These are phyloP conservation scores for Illadopsis cleaveri DNA, from an alignment of 2,113 vertebrate genomes.

Conservation along the genomic window DNA sequence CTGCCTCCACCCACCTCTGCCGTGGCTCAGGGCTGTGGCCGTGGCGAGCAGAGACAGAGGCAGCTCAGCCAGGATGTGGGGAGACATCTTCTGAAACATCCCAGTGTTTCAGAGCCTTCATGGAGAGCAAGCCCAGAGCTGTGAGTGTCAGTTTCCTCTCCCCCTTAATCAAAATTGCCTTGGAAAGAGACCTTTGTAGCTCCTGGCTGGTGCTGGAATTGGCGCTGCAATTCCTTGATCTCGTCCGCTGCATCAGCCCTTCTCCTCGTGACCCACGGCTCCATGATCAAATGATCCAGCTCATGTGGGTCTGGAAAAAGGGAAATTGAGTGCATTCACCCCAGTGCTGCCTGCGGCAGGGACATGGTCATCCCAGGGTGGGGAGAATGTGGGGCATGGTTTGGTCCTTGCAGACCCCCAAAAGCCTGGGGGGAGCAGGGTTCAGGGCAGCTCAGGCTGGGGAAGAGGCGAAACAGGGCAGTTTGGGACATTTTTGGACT, in stretches of 20 bases:
- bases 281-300: neutral
- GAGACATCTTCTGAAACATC: neutral
- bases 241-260: neutral
- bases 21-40: accelerated
- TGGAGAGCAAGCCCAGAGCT: neutral
- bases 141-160: neutral
- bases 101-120: neutral
- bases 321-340: neutral
- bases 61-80: accelerated
- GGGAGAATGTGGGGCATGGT: neutral
- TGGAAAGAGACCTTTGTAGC: neutral
- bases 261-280: neutral
- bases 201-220: neutral
- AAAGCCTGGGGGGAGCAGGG: neutral
- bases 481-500: neutral
- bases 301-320: neutral
- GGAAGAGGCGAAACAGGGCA: accelerated
- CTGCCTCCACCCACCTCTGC: neutral
- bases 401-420: neutral
- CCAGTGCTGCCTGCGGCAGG: neutral
- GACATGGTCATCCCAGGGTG: accelerated
- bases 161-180: neutral
- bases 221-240: accelerated
- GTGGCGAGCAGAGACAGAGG: accelerated
- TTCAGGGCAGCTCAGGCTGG: neutral